Conservation (phyloP, 2,113 vertebrate species). For the Microtus montanus region DNA sequence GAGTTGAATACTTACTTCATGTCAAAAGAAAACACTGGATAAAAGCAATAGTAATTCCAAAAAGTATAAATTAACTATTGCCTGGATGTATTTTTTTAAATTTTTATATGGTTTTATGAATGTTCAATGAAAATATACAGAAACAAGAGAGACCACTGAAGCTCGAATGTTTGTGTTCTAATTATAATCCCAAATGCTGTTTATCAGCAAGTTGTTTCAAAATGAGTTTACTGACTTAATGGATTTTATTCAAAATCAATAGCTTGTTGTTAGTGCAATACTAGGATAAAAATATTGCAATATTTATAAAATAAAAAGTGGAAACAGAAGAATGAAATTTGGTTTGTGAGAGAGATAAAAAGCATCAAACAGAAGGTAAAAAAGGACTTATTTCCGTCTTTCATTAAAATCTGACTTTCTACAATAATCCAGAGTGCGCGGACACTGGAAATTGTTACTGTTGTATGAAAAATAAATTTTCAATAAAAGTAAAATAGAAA, state of each 20-base stretch:
- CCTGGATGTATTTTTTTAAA: neutral
- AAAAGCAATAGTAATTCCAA: neutral
- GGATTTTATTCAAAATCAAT: constrained; percentile 20
- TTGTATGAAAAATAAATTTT: neutral
- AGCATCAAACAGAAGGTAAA: neutral
- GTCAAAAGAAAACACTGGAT: neutral
- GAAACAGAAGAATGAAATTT: neutral
- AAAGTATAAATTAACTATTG: neutral
- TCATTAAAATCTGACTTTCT: neutral
- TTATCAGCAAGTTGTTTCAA: neutral
- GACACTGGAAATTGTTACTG: neutral
- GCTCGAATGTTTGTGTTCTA: neutral
- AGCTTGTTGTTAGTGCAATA: neutral
- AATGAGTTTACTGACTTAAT: constrained; percentile 27
- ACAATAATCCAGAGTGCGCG: neutral
- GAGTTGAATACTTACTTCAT: neutral
- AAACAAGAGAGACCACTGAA: neutral
- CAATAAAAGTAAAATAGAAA: neutral
- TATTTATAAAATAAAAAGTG: neutral
- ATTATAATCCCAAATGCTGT: neutral
- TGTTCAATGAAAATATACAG: neutral
- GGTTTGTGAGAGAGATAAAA: neutral
- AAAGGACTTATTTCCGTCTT: neutral
- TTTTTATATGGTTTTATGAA: neutral
- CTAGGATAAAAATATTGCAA: neutral